Evolutionary conservation across 1,140 invertebrate species (phyloP).

Genomic region (Leguminivora glycinivorella): DNA sequence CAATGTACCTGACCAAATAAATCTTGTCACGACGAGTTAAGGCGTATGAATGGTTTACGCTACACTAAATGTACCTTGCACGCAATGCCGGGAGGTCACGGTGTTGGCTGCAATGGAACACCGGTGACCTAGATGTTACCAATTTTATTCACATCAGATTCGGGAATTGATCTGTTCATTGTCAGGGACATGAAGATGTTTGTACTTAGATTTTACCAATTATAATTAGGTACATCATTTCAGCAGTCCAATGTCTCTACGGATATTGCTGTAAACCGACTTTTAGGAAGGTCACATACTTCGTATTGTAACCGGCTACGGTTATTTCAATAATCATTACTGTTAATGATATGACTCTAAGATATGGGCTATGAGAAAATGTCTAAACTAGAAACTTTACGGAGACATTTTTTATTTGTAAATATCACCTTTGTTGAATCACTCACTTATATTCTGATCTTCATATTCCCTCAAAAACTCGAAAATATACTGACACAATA

Average conservation of each 20-base stretch:
- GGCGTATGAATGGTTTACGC: neutral
- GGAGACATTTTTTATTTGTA: too few species aligned
- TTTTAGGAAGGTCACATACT: too few species aligned
- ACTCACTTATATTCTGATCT: constrained; percentile 45
- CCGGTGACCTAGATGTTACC: constrained; percentile 12
- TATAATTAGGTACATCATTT: too few species aligned
- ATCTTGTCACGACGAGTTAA: neutral
- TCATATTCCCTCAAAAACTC: constrained; percentile 54
- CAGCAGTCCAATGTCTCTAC: too few species aligned
- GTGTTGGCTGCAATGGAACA: constrained; percentile 25
- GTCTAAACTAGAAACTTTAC: too few species aligned
- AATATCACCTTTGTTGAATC: neutral
- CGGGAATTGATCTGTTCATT: constrained; percentile 4
- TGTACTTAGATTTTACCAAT: too few species aligned
- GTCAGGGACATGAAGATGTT: too few species aligned
- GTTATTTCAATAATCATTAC: too few species aligned
- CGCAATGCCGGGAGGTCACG: constrained; percentile 18
- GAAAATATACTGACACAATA: constrained; percentile 46
- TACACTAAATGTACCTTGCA: constrained; percentile 18
- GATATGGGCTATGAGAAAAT: too few species aligned
- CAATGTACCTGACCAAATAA: neutral
- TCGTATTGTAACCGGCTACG: too few species aligned
- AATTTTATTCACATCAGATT: constrained; percentile 8
- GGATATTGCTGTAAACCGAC: too few species aligned
- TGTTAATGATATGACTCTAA: too few species aligned